Evolutionary conservation across 2,888 invertebrate species (phyloP), one percentile per base, ranked within the genome.

Genomic region (Sinotaia quadrata): DNA sequence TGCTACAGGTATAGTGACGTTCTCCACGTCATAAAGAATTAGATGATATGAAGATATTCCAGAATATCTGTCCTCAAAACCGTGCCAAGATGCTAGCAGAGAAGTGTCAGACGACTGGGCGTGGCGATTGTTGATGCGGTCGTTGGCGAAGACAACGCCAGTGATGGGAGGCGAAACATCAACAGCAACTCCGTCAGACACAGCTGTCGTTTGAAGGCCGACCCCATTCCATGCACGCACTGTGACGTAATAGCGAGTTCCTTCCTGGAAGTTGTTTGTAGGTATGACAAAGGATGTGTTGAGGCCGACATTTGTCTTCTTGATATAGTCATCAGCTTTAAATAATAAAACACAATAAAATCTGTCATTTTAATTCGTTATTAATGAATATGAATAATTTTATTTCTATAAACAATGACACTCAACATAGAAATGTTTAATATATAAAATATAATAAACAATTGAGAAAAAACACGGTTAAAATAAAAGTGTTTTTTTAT

Each of bases 91-190:
- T 1, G 71, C 52, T 2, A 44, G 56, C 10, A 78, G 29, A 8
- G 61, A 51, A 4, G 58, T 49, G 21, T 29, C 37, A n/a, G 65
- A 56, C 18, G 71, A 67, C 49, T 78, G 78, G 44, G 63, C 71
- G 33, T 44, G 57, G n/a, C 37, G 59, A 47, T 75, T 72, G 36
- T 52, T 62, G 37, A 75, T 68, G 10, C 51, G 36, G 10, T 44
- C 47, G 1, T 77, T 75, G 58, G 79, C 75, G 51, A 71, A 78
- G 29, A 80, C 73, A n/a, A 75, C 66, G 10, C 78, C 78, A 27
- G 66, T 31, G 2, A 70, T 51, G n/a, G 81, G 79, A 12, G 72
- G 67, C 18, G 68, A 70, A 33, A 69, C 66, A 65, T 81, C 81
- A 33, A 79, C 59, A 1, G 75, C 31, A 37, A 77, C 75, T 5